These are phyloP conservation scores for Erythrolamprus reginae DNA, from an alignment of 2,113 vertebrate species.

Conservation along the genomic window DNA sequence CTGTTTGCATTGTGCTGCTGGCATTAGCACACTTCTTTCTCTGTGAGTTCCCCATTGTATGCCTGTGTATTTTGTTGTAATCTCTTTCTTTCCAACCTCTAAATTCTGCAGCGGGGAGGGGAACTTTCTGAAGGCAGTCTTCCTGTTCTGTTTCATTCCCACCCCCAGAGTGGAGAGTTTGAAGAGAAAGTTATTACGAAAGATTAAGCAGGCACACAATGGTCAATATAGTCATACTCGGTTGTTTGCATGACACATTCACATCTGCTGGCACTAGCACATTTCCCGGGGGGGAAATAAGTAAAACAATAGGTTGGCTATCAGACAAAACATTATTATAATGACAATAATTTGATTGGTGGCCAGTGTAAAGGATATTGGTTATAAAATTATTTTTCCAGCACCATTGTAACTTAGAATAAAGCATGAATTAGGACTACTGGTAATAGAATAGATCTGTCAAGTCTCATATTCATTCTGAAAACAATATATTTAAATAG, in stretches of 20 bases:
- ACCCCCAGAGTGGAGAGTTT: neutral
- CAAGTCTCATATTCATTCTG: neutral
- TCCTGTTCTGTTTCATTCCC: neutral
- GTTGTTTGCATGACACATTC: neutral
- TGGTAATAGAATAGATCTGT: neutral
- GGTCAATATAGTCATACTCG: neutral
- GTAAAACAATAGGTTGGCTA: neutral
- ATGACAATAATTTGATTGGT: neutral
- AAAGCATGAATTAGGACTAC: neutral
- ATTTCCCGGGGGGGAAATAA: neutral
- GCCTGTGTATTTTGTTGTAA: neutral
- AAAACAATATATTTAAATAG: neutral
- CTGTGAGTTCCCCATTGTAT: neutral
- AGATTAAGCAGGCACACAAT: neutral
- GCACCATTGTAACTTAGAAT: neutral
- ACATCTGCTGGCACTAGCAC: neutral
- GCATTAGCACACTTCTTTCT: neutral
- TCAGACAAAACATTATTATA: neutral
- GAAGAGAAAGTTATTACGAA: neutral
- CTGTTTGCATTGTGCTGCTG: neutral
- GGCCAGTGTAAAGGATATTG: neutral
- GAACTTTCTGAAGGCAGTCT: neutral
- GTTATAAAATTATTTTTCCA: neutral
- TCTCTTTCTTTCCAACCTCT: neutral
- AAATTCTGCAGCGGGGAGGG: neutral